Evolutionary conservation across 2,113 vertebrate genomes (phyloP), one percentile per base, ranked within the genome.

Genomic region (Oncorhynchus tshawytscha): DNA sequence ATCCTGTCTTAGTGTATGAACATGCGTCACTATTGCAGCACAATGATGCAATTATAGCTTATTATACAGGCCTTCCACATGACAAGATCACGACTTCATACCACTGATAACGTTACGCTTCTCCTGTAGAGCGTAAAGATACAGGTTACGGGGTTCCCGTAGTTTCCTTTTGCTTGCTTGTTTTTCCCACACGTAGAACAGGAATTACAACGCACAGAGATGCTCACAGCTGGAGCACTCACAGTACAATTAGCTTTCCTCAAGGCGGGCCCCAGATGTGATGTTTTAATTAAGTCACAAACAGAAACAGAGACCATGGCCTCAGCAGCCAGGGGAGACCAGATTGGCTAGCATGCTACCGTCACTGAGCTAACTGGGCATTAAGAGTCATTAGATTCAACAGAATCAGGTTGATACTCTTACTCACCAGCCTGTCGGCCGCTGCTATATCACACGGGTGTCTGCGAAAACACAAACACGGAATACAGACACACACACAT

Each of bases 241-340:
- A 49, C 5, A 2, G 59, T 25, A 22, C 27, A 72, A 2, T 62
- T 24, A 24, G 20, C 34, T 49, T 62, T 24, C 59, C 72, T 48
- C 51, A 39, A 13, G 71, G 29, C 18, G 20, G 31, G n/a, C 22
- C 9, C 60, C 51, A 71, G 70, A 68, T 57, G 8, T 67, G 70
- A 20, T 20, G 2, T 48, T 70, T 78, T 8, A 64, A 70, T 27
- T 4, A 6, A 69, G 70, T 70, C 66, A 77, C 54, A 66, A 49
- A 27, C 27, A 27, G 27, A 27, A 27, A 60, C 45, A 15, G 39
- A 25, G 68, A 69, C n/a, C 16, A 13, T 60, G 54, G 54, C 54
- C n/a, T 8, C 57, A 2, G 16, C 16, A 20, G 6, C 13, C 15
- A 20, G 20, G 4, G 45, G n/a, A 29, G 13, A 68, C 20, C 25